Percentiles rank a stretch among this genome's conserved stretches.
phyloP scores from a whole-genome alignment of 1,140 invertebrate species.

The Antheraea pernyi region DNA sequence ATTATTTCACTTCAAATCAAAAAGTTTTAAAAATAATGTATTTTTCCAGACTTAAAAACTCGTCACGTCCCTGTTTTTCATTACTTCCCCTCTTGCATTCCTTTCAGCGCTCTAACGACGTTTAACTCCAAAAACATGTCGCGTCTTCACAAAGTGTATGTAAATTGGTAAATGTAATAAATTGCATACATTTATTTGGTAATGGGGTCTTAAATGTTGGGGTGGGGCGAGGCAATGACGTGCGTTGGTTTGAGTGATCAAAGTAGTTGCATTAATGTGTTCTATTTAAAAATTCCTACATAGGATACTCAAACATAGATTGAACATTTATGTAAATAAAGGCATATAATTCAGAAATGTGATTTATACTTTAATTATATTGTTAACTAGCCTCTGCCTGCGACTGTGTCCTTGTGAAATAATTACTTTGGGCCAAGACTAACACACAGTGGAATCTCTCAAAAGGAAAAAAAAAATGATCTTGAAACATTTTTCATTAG shows the following conservation, averaged over 20 bases:
- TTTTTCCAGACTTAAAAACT: slow-evolving; percentile 9
- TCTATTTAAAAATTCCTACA: background rate
- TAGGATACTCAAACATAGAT: background rate
- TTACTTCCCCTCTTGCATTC: slow-evolving; percentile 25
- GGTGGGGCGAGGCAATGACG: slow-evolving; percentile 36
- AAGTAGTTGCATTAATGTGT: slow-evolving; percentile 7
- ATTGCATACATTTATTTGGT: slow-evolving; percentile 71
- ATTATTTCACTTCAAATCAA: background rate
- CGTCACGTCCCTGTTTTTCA: slow-evolving; percentile 7
- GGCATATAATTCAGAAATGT: no score
- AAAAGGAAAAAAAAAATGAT: no score
- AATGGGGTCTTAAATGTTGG: slow-evolving; percentile 52
- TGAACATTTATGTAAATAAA: background rate
- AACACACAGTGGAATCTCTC: no score
- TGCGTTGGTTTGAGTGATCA: slow-evolving; percentile 33
- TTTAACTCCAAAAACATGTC: slow-evolving; percentile 49
- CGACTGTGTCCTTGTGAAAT: no score
- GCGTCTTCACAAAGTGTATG: slow-evolving; percentile 61
- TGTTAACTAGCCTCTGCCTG: no score
- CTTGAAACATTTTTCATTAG: no score
- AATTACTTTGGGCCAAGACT: no score
- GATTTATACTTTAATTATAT: no score
- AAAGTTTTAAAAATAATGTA: background rate
- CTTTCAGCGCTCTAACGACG: slow-evolving; percentile 47
- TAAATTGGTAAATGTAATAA: slow-evolving; percentile 76